Conservation (phyloP, 1,140 invertebrate species). For the Hermetia illucens region DNA sequence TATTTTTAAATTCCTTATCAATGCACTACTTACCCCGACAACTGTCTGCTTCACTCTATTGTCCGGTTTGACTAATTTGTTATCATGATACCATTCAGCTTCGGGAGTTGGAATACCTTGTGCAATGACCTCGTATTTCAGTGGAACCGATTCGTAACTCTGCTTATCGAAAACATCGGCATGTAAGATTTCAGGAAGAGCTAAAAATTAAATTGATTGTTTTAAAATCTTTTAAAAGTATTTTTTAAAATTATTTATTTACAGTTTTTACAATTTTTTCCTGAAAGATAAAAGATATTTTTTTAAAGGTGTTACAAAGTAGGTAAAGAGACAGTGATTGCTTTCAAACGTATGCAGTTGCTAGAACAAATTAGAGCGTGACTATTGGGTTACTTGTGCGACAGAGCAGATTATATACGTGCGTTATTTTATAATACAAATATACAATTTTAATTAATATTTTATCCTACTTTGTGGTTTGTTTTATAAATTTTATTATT, state of each 20-base stretch:
- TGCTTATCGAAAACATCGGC: conserved; percentile 57
- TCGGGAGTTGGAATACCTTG: conserved; percentile 58
- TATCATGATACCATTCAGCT: conserved; percentile 63
- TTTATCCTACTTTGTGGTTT: no score
- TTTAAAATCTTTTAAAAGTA: not conserved
- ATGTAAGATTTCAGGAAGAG: conserved; percentile 54
- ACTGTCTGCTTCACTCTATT: conserved; percentile 47
- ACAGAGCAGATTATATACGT: no score
- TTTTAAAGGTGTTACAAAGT: no score
- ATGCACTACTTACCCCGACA: conserved; percentile 41
- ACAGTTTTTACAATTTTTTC: no score
- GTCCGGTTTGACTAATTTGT: conserved; percentile 42
- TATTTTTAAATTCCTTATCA: not conserved
- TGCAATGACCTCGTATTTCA: conserved; percentile 55
- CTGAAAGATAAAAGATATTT: conserved; percentile 13
- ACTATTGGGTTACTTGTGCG: no score
- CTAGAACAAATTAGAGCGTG: no score
- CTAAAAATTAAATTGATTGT: conserved; percentile 33
- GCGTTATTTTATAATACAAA: no score
- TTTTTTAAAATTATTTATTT: conserved; percentile 3
- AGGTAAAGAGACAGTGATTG: no score
- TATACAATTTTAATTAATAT: no score
- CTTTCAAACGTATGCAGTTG: no score
- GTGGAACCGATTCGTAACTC: conserved; percentile 58
- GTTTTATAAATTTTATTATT: no score